Evolutionary conservation across 2,888 invertebrate species (phyloP), one percentile per base, ranked within the genome.

Genomic region (Rugalucina vietnamica): DNA sequence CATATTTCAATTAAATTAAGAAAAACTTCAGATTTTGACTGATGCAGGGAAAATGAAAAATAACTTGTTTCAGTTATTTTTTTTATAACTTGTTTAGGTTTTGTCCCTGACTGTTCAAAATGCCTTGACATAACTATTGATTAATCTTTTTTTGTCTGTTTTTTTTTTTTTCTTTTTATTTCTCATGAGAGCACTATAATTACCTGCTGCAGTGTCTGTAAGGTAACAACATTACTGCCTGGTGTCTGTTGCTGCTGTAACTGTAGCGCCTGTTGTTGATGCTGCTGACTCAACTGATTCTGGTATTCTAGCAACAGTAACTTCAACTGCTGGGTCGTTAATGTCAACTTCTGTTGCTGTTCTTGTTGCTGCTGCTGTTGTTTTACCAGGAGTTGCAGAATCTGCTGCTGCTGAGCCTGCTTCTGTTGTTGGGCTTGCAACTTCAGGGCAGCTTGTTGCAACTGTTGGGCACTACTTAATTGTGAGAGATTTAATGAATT

Each of bases 251-350:
- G 60, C 4, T 69, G 79, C 36, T 78, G 81, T 65, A 57, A 57
- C 57, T 79, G 84, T 54, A 77, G 81, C 29, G 43, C 80, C n/a
- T 43, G 37, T n/a, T 71, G 76, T 65, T 71, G 86, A 14, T 73
- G 50, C 27, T 70, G 36, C 29, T 73, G 69, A 27, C 37, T 70
- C 37, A 80, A 78, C 81, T 69, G 76, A 60, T 81, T 84, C 34
- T 86, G 79, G 18, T 91, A 89, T 76, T 92, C 91, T 77, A 91
- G 89, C 43, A 92, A 81, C 54, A 92, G 88, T 50, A 92, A 74
- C 73, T 91, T 92, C 39, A 92, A 76, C 84, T 92, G 92, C 43
- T 91, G 91, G 75, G 90, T 90, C 49, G 81, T 84, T 65, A 87
- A 80, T 29, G 84, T 87, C n/a, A 85, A 72, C 76, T 86, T 83